phyloP scores from a whole-genome alignment of 2,797 vertebrate species.

The Peromyscus attwateri region DNA sequence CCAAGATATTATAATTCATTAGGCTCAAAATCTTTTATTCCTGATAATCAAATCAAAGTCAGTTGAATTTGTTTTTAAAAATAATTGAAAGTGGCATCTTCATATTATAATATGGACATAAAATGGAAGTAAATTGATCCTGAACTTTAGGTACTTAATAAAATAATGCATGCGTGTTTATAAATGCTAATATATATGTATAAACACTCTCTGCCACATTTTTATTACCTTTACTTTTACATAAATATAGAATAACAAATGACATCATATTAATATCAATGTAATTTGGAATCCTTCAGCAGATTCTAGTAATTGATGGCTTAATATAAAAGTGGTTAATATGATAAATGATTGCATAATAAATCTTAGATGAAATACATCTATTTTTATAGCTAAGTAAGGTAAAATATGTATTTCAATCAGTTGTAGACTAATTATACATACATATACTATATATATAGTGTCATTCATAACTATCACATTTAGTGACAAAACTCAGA shows the following conservation, averaged over 20 bases:
- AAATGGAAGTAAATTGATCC: background rate
- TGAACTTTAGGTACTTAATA: background rate
- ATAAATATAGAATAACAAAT: background rate
- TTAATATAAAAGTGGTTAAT: background rate
- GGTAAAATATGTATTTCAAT: conserved; percentile 50
- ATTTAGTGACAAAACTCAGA: conserved; percentile 52
- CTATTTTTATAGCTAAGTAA: conserved; percentile 37
- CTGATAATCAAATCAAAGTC: background rate
- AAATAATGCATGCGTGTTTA: background rate
- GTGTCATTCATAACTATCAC: conserved; percentile 45
- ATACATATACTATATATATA: background rate
- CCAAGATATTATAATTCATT: background rate
- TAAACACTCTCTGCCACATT: background rate
- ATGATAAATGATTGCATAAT: background rate
- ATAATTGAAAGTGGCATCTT: conserved; percentile 12
- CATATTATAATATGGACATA: conserved; percentile 10
- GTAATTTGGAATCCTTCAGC: background rate
- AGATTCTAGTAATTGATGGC: background rate
- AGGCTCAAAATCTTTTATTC: background rate
- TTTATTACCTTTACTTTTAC: conserved; percentile 6
- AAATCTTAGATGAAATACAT: background rate
- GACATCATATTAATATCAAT: background rate
- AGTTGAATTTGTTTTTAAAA: conserved; percentile 31
- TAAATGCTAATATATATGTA: background rate
- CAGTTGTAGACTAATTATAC: conserved; percentile 40